Percentiles rank a stretch among this genome's conserved stretches.
These are phyloP conservation scores for Halcyon badia DNA, from an alignment of 2,797 vertebrate species.

Conservation along the genomic window DNA sequence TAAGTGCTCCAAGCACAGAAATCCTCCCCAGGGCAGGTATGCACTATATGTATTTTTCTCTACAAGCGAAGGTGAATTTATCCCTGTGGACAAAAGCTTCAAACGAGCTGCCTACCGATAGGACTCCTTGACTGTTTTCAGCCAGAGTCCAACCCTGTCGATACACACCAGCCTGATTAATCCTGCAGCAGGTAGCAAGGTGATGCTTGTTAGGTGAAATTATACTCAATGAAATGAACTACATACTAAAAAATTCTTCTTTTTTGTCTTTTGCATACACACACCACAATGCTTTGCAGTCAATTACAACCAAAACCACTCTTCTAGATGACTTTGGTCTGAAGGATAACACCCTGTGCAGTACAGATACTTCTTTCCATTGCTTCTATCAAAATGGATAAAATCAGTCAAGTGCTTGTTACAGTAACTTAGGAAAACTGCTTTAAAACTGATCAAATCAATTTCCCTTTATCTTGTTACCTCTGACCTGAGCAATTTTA, in stretches of 20 bases:
- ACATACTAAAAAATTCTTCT: not conserved
- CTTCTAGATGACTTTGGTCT: not conserved
- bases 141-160: not conserved
- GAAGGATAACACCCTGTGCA: constrained; percentile 29
- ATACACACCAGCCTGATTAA: not conserved
- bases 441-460: constrained; percentile 48
- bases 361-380: constrained; percentile 41
- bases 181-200: constrained; percentile 13
- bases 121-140: constrained; percentile 11
- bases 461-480: constrained; percentile 52
- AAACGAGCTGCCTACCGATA: not conserved
- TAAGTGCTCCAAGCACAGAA: not conserved
- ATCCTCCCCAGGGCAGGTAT: not conserved
- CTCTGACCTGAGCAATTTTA: constrained; percentile 33
- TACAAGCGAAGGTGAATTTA: not conserved
- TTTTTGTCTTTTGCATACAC: not conserved
- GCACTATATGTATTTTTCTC: not conserved
- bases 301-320: constrained; percentile 30
- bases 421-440: constrained; percentile 23
- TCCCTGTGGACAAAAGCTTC: not conserved
- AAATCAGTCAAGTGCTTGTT: constrained; percentile 29
- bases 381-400: constrained; percentile 16
- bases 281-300: not conserved
- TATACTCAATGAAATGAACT: constrained; percentile 26
- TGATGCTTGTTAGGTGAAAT: constrained; percentile 27